Evolutionary conservation across 2,113 vertebrate species (phyloP), one percentile per base, ranked within the genome.

Genomic region (Corythaeola cristata): DNA sequence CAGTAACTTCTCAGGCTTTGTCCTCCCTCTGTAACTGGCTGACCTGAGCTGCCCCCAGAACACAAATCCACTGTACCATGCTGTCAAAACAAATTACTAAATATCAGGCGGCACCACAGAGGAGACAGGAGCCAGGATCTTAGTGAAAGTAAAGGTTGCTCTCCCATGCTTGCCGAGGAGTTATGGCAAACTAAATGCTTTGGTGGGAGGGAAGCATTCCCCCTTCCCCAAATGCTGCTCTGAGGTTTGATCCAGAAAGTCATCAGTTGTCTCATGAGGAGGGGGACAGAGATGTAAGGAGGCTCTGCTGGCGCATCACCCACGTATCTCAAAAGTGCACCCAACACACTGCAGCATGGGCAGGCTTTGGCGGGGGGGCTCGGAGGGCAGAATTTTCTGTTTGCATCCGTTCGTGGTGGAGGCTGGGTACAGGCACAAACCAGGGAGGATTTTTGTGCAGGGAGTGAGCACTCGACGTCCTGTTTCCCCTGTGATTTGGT

Each of bases 51-150:
- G 80, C 80, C 84, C 86, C 8, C 37, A 24, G 53, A 89, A 76
- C 41, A 85, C 41, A 89, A 93, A 95, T 85, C 73, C 32, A 22
- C 96, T 89, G 66, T 80, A 94, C 74, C 66, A 6, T 28, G 45
- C 94, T 97, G 89, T 92, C 96, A 95, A 50, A 95, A 78, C 94
- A 92, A 79, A 97, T 97, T 85, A 93, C 92, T 53, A 28, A 87
- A 5, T 88, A 78, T 33, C 72, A 56, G 64, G 49, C 30, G 26
- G 68, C 64, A 20, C 66, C 56, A 28, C n/a, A 20, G 86, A 92
- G 67, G 68, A 90, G 66, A 82, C 30, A 49, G 77, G 50, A 63
- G 80, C 49, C 77, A 84, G 66, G 73, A 75, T 94, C 86, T 89
- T 77, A n/a, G 32, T 4, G 2, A 80, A 86, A 90, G 59, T 39